A percentile compares a stretch with the other conserved stretches of the same genome.
phyloP scores from a whole-genome alignment of 2,797 vertebrate genomes.

The Avahi laniger region DNA sequence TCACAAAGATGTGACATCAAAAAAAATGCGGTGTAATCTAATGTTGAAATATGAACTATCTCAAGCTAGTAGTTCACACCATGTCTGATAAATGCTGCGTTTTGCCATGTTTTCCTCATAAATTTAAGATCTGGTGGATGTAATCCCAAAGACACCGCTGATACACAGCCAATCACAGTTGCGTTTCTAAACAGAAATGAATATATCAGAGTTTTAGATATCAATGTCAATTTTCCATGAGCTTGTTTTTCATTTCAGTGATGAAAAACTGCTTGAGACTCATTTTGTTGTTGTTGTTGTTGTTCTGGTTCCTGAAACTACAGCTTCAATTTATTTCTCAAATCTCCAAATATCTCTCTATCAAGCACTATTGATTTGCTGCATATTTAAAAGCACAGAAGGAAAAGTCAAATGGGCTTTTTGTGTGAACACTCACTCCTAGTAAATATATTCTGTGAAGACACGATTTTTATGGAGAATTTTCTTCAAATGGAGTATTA shows the following conservation, averaged over 20 bases:
- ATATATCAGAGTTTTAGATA: background rate
- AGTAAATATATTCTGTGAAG: background rate
- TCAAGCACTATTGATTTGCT: conserved; percentile 13
- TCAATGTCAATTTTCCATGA: background rate
- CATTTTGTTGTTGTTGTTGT: background rate
- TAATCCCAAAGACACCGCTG: background rate
- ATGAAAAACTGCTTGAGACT: conserved; percentile 22
- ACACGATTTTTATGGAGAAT: background rate
- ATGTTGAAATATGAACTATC: conserved; percentile 38
- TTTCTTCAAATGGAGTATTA: background rate
- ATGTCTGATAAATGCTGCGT: background rate
- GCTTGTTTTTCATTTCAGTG: conserved; percentile 36
- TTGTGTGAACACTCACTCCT: background rate
- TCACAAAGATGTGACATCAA: conserved; percentile 30
- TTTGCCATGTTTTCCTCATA: conserved; percentile 52
- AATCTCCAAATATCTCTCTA: conserved; percentile 34
- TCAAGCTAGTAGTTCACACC: conserved; percentile 2
- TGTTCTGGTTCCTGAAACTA: conserved; percentile 37
- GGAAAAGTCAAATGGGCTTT: background rate
- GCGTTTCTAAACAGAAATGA: background rate
- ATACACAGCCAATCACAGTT: background rate
- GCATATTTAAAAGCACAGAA: conserved; percentile 39
- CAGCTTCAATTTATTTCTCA: conserved; percentile 57
- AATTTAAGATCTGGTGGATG: conserved; percentile 5
- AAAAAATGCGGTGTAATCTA: background rate